Conservation (phyloP, 1,140 invertebrate genomes). For the Drosophila truncata region DNA sequence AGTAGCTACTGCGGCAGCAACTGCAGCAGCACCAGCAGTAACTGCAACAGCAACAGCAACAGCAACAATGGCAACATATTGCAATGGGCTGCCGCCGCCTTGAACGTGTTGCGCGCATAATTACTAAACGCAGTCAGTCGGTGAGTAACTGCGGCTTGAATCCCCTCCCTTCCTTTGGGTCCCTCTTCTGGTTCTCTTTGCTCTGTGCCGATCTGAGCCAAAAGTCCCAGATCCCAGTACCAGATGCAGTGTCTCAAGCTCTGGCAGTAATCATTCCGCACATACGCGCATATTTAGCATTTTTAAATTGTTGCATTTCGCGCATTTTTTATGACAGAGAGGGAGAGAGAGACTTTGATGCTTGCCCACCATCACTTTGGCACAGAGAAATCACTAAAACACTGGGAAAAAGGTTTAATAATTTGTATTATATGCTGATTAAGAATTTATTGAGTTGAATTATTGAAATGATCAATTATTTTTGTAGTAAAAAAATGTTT, state of each 20-base stretch:
- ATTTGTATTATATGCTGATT: background rate
- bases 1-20: constrained; percentile 30
- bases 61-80: constrained; percentile 58
- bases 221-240: constrained; percentile 34
- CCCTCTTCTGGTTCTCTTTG: constrained; percentile 32
- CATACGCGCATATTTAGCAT: constrained; percentile 83
- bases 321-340: constrained; percentile 76
- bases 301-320: constrained; percentile 81
- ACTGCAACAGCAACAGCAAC: background rate
- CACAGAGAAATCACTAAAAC: constrained; percentile 15
- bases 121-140: constrained; percentile 62
- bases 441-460: background rate
- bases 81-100: constrained; percentile 64
- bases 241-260: constrained; percentile 22
- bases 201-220: constrained; percentile 39
- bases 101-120: constrained; percentile 80
- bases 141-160: constrained; percentile 47
- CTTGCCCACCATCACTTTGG: constrained; percentile 27
- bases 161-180: background rate
- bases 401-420: background rate
- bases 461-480: background rate
- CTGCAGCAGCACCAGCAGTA: constrained; percentile 51
- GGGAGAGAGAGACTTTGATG: constrained; percentile 41
- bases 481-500: background rate
- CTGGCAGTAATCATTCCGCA: constrained; percentile 71